A percentile compares a stretch with the other conserved stretches of the same genome.
phyloP scores from a whole-genome alignment of 2,888 invertebrate genomes.

The Steinernema scapterisci region DNA sequence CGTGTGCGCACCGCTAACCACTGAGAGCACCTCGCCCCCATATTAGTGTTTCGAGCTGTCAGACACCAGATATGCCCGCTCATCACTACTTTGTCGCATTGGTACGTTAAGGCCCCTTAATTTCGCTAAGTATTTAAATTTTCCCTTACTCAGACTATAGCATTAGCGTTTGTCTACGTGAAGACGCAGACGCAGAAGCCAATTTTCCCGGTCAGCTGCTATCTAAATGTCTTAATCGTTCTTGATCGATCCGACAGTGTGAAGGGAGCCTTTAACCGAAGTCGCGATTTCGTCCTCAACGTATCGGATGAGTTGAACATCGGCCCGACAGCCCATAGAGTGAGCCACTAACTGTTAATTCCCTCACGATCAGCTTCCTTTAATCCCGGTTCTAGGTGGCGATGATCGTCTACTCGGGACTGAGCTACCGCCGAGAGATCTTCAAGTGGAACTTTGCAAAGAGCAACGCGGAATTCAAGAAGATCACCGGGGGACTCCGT shows the following conservation, averaged over 20 bases:
- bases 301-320: slow-evolving; percentile 65
- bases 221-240: slow-evolving; percentile 63
- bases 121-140: not conserved
- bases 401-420: slow-evolving; percentile 64
- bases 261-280: slow-evolving; percentile 61
- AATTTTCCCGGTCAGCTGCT: slow-evolving; percentile 62
- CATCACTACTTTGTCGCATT: slow-evolving; percentile 31
- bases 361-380: not conserved
- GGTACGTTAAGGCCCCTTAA: slow-evolving; percentile 2
- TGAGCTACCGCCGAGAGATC: slow-evolving; percentile 56
- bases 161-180: slow-evolving; percentile 18
- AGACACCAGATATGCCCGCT: slow-evolving; percentile 32
- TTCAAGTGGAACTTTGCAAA: slow-evolving; percentile 64
- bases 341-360: slow-evolving; percentile 33
- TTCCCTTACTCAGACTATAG: not conserved
- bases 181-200: slow-evolving; percentile 48
- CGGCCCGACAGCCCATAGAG: slow-evolving; percentile 60
- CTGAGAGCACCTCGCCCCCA: slow-evolving; percentile 31
- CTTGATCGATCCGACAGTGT: slow-evolving; percentile 58
- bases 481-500: slow-evolving; percentile 50
- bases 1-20: slow-evolving; percentile 31
- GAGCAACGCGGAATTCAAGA: slow-evolving; percentile 59
- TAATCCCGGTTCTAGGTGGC: slow-evolving; percentile 46
- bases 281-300: slow-evolving; percentile 62
- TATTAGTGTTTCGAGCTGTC: slow-evolving; percentile 33